These are phyloP conservation scores for Pogonocherus hispidulus DNA, from an alignment of 2,888 invertebrate species.

Conservation along the genomic window DNA sequence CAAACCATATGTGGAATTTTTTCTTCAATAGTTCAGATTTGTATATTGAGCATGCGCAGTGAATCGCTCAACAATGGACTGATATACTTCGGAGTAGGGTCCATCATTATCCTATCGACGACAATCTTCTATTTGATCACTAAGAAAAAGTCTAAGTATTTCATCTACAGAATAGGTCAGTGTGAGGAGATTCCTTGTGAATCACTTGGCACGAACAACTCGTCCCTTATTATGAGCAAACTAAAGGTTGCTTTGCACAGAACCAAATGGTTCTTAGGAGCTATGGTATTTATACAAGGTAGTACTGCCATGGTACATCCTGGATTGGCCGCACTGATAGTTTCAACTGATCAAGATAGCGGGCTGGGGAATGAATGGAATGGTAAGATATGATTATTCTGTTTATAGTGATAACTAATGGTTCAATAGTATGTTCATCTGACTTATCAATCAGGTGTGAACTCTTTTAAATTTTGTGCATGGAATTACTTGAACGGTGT, in stretches of 20 bases:
- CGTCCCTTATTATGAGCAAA: conserved; percentile 28
- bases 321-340: conserved; percentile 51
- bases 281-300: conserved; percentile 52
- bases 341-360: conserved; percentile 36
- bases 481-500: too few species aligned
- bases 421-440: too few species aligned
- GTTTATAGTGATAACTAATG: conserved; percentile 2
- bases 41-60: conserved; percentile 39
- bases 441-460: too few species aligned
- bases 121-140: conserved; percentile 44
- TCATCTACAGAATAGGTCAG: conserved; percentile 48
- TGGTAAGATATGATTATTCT: conserved; percentile 40
- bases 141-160: conserved; percentile 51
- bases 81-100: conserved; percentile 43
- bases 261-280: conserved; percentile 45
- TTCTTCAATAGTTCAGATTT: conserved; percentile 48
- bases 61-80: conserved; percentile 29
- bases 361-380: conserved; percentile 46
- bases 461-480: too few species aligned
- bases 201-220: conserved; percentile 17
- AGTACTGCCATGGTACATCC: conserved; percentile 53
- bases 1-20: conserved; percentile 55
- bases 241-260: conserved; percentile 32
- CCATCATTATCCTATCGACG: conserved; percentile 43
- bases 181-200: conserved; percentile 16